Percentiles rank a stretch among this genome's conserved stretches.
Evolutionary conservation across 2,888 invertebrate genomes (phyloP).

Genomic region (Synergus itoensis): DNA sequence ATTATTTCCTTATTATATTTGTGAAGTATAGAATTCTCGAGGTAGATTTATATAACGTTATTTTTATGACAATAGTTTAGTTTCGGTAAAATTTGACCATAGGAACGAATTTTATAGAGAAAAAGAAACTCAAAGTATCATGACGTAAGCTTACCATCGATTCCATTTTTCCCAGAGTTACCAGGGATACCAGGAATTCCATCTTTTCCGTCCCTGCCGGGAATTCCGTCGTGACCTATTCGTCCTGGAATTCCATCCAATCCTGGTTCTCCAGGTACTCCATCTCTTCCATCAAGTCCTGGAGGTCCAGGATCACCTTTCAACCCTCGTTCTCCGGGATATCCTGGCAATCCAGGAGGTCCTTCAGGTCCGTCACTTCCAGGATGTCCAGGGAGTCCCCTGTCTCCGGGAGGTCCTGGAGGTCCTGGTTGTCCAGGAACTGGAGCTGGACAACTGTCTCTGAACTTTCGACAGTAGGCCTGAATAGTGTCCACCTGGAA

Average conservation of each 20-base stretch:
- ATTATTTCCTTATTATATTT: neutral
- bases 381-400: slow-evolving; percentile 84
- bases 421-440: slow-evolving; percentile 82
- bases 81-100: neutral
- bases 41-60: neutral
- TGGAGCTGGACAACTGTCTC: slow-evolving; percentile 88
- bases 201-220: slow-evolving; percentile 86
- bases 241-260: slow-evolving; percentile 92
- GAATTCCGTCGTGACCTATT: slow-evolving; percentile 88
- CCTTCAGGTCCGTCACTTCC: slow-evolving; percentile 85
- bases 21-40: neutral
- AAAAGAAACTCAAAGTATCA: neutral
- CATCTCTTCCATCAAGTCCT: slow-evolving; percentile 92
- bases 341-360: slow-evolving; percentile 78
- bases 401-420: slow-evolving; percentile 80
- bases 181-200: slow-evolving; percentile 86
- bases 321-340: slow-evolving; percentile 85
- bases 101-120: neutral
- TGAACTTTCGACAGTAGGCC: slow-evolving; percentile 90
- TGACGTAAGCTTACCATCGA: slow-evolving; percentile 79
- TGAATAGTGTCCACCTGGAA: slow-evolving; percentile 89
- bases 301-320: slow-evolving; percentile 83
- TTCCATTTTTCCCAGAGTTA: slow-evolving; percentile 85
- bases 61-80: neutral
- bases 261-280: slow-evolving; percentile 94